A percentile compares a stretch with the other conserved stretches of the same genome.
Conservation (phyloP, 2,113 vertebrate species). For the Ibidorhyncha struthersii region DNA sequence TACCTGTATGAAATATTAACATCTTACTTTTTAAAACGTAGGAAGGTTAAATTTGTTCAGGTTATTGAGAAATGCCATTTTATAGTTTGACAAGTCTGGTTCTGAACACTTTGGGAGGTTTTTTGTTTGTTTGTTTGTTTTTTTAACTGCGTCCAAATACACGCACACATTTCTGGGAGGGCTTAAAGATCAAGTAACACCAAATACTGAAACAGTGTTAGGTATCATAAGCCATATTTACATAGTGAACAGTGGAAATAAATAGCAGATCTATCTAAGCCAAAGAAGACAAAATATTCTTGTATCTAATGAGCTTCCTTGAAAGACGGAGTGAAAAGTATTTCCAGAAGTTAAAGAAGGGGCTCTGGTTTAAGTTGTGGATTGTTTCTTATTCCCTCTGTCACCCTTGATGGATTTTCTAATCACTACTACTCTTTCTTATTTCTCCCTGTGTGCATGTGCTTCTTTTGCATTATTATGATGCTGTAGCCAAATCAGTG, state of each 20-base stretch:
- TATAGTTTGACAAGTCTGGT: not conserved
- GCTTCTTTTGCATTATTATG: not conserved
- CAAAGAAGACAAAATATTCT: not conserved
- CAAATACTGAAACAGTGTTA: not conserved
- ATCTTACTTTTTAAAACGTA: not conserved
- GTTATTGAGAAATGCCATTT: not conserved
- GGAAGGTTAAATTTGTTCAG: not conserved
- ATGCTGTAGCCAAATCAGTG: not conserved
- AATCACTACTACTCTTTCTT: not conserved
- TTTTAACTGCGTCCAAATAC: not conserved
- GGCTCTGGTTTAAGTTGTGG: not conserved
- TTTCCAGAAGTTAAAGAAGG: not conserved
- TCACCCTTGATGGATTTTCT: not conserved
- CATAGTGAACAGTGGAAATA: not conserved
- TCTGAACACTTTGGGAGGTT: not conserved
- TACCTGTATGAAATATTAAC: accelerated
- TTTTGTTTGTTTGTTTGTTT: not conserved
- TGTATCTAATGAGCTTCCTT: not conserved
- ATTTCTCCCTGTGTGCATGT: not conserved
- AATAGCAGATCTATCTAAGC: not conserved
- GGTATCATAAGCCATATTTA: not conserved
- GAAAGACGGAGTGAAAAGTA: not conserved
- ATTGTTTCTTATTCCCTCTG: not conserved
- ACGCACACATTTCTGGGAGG: not conserved
- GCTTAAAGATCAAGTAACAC: not conserved